Conservation (phyloP, 2,888 invertebrate species). For the Hipparchia sbordonii region DNA sequence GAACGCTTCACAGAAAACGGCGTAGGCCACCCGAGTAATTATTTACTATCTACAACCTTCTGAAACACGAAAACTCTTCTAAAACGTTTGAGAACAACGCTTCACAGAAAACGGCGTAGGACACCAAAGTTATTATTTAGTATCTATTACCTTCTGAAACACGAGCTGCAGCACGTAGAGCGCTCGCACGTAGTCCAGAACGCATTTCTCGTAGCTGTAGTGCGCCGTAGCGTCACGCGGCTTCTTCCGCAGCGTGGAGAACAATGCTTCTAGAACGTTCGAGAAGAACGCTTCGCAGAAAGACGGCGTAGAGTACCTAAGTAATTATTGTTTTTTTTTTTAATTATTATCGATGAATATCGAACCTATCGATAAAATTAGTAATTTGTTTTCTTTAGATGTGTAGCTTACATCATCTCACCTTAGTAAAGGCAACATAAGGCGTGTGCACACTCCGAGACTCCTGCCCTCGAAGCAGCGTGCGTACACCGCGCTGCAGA, state of each 20-base stretch:
- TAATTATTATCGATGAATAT: no score
- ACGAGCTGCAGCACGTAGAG: constrained; percentile 51
- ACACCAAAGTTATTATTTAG: no score
- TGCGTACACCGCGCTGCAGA: constrained; percentile 44
- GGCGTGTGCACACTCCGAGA: constrained; percentile 45
- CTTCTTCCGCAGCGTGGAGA: constrained; percentile 43
- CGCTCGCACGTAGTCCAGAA: constrained; percentile 47
- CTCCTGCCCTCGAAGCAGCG: constrained; percentile 39
- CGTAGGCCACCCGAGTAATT: no score
- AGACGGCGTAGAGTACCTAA: constrained; percentile 52
- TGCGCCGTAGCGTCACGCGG: constrained; percentile 41
- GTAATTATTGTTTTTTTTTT: no score
- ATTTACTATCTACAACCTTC: no score
- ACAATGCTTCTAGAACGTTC: constrained; percentile 41
- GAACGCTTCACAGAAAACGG: no score
- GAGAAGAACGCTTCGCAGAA: constrained; percentile 58
- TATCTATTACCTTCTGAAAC: constrained; percentile 58
- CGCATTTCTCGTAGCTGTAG: constrained; percentile 43
- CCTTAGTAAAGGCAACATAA: constrained; percentile 62
- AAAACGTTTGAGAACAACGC: no score
- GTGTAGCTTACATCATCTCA: constrained; percentile 34
- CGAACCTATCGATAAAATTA: no score
- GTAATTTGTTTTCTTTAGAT: no score
- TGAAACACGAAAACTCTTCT: no score
- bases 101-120: no score